A percentile compares a stretch with the other conserved stretches of the same genome.
Conservation (phyloP, 2,888 invertebrate species). For the Drosophila sordidula region DNA sequence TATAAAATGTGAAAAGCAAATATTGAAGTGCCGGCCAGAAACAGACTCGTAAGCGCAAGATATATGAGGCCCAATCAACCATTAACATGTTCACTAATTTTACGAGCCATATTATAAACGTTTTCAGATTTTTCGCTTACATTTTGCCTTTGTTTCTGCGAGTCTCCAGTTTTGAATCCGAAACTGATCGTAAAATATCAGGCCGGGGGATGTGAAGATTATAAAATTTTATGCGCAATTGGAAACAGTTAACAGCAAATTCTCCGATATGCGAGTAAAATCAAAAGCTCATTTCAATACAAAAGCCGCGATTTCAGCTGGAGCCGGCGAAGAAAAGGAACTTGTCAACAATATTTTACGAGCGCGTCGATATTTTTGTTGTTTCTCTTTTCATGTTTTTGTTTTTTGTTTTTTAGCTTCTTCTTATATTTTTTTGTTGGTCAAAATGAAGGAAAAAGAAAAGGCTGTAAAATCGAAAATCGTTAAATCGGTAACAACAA, state of each 20-base stretch:
- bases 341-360: slow-evolving; percentile 81
- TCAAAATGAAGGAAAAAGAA: slow-evolving; percentile 44
- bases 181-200: slow-evolving; percentile 47
- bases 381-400: slow-evolving; percentile 13
- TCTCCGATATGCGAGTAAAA: slow-evolving; percentile 46
- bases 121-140: slow-evolving; percentile 38
- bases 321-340: slow-evolving; percentile 53
- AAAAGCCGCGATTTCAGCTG: slow-evolving; percentile 40
- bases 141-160: slow-evolving; percentile 51
- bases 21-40: slow-evolving; percentile 37
- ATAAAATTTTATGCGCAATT: slow-evolving; percentile 80
- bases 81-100: slow-evolving; percentile 82
- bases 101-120: slow-evolving; percentile 72
- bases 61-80: slow-evolving; percentile 76
- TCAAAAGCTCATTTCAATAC: slow-evolving; percentile 76
- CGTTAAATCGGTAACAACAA: slow-evolving; percentile 50
- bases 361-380: slow-evolving; percentile 52
- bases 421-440: slow-evolving; percentile 4
- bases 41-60: slow-evolving; percentile 45
- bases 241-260: slow-evolving; percentile 80
- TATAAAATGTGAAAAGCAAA: slow-evolving; percentile 47
- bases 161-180: slow-evolving; percentile 21
- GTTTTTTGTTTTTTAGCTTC: not conserved
- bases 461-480: slow-evolving; percentile 55
- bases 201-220: slow-evolving; percentile 55